These are phyloP conservation scores for Myrmophylax atrothorax DNA, from an alignment of 2,113 vertebrate species.

Conservation along the genomic window DNA sequence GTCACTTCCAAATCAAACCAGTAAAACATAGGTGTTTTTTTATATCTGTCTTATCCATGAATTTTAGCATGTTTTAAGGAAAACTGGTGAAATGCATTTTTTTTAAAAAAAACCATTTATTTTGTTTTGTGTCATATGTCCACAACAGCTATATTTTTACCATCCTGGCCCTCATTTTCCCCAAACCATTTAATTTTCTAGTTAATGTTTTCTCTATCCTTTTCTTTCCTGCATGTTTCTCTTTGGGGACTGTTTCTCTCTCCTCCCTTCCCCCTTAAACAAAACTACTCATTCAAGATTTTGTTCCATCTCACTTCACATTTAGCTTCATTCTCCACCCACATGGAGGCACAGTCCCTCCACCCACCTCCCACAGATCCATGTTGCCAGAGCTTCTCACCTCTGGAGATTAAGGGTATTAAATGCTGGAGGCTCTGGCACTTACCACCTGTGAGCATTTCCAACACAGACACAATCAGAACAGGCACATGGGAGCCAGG, in stretches of 20 bases:
- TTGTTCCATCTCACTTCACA: background rate
- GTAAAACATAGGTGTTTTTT: background rate
- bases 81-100: background rate
- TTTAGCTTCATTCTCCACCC: conserved; percentile 9
- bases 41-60: background rate
- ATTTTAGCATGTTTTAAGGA: background rate
- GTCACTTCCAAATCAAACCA: background rate
- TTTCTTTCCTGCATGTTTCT: background rate
- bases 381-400: background rate
- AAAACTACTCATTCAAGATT: background rate
- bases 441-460: background rate
- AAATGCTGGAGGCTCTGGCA: background rate
- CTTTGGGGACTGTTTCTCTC: background rate
- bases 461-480: accelerated
- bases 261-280: background rate
- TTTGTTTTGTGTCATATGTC: background rate
- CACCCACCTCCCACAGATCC: background rate
- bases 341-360: conserved; percentile 29
- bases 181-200: background rate
- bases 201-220: background rate
- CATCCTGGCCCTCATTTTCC: background rate
- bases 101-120: background rate
- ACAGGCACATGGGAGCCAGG: accelerated
- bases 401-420: background rate
- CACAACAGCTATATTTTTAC: background rate